Evolutionary conservation across 1,140 invertebrate species (phyloP), one percentile per base, ranked within the genome.

Genomic region (Phortica variegata): DNA sequence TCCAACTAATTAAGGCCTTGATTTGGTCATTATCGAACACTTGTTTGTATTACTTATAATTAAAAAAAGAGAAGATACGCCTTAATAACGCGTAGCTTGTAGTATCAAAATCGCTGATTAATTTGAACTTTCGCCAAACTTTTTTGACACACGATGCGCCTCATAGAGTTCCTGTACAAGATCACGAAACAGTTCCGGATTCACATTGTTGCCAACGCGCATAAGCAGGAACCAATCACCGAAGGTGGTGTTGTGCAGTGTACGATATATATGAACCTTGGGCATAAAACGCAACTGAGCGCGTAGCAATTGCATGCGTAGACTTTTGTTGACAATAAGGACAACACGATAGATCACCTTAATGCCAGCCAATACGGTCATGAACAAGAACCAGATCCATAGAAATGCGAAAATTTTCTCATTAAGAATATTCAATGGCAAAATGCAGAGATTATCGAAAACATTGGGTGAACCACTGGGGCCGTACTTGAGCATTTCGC

Each of bases 341-440:
- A 56, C 10, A 1, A 58, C 5, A 19, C 76, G 77, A 63, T 87
- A 90, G 2, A 89, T 50, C 1, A 91, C 65, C 33, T 84, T 81
- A 3, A 87, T 50, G 16, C 78, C 78, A 1, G 87, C 84, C 6
- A 90, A 42, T 15, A 83, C 57, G 10, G 83, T 77, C 23, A 91
- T 75, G 18, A 87, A 66, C 26, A 89, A 80, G 41, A 91, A 85
- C 90, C 90, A 93, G 68, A 90, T 85, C 87, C 87, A 90, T 0
- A 91, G 66, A 39, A 91, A 83, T 9, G 86, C 79, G 58, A 89
- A 91, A 39, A 90, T 84, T 66, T 91, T 91, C 61, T 90, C 88
- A 68, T 90, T 89, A 12, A 91, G 77, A 49, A 89, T 83, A 60
- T 91, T 91, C 8, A 90, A 60, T 0, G 88, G 85, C 37, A 91